Evolutionary conservation across 2,113 vertebrate species (phyloP).

Genomic region (Struthidea cinerea): DNA sequence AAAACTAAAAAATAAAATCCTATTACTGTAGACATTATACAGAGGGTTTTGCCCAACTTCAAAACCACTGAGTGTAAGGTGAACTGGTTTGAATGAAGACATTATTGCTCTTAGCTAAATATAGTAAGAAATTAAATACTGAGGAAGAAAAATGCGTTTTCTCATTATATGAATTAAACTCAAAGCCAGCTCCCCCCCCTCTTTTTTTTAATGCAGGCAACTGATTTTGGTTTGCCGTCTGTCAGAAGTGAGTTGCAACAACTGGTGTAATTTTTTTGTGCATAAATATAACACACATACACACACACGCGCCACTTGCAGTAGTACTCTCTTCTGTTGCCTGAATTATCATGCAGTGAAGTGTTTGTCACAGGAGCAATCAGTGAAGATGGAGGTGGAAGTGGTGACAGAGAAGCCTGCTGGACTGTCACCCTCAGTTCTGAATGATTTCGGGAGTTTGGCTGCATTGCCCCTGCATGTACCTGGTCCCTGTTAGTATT

Average conservation of each 20-base stretch:
- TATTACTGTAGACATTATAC: neutral
- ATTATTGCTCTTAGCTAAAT: neutral
- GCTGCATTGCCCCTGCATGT: neutral
- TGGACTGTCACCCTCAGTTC: neutral
- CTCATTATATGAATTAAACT: neutral
- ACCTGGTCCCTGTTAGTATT: neutral
- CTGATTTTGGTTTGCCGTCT: neutral
- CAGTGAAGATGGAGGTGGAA: neutral
- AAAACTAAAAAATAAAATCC: neutral
- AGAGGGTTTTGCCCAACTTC: neutral
- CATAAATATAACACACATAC: neutral
- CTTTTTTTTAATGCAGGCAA: accelerated
- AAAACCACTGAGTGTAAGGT: neutral
- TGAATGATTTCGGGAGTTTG: neutral
- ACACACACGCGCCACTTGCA: neutral
- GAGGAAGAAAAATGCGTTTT: neutral
- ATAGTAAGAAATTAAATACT: neutral
- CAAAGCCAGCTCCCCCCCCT: accelerated
- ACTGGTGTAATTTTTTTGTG: neutral
- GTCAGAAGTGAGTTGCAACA: neutral
- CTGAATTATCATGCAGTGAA: neutral
- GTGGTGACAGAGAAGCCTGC: neutral
- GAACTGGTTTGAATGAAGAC: neutral
- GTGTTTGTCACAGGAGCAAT: neutral
- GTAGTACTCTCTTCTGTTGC: neutral